phyloP scores from a whole-genome alignment of 30 jellyfish, hydroid and myxozoan species.

The Hydra vulgaris region DNA sequence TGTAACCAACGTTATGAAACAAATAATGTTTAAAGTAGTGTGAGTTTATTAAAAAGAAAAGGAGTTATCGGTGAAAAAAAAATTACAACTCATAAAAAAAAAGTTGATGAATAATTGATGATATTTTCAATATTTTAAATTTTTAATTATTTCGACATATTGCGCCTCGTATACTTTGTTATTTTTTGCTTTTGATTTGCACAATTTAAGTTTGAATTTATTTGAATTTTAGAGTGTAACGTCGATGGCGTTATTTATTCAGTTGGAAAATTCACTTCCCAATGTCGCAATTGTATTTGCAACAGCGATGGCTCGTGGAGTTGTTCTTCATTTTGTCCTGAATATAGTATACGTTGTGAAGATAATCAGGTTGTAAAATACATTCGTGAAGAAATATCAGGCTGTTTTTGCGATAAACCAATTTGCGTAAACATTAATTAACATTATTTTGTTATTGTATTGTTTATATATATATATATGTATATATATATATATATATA shows the following conservation, averaged over 20 bases:
- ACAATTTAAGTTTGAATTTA: no score
- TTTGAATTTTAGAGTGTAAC: neutral
- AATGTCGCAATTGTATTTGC: neutral
- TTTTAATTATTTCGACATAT: no score
- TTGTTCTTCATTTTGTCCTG: neutral
- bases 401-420: neutral
- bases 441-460: neutral
- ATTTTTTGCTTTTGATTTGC: neutral
- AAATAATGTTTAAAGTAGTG: no score
- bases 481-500: no score
- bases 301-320: neutral
- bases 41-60: no score
- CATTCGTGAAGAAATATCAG: neutral
- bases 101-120: no score
- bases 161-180: no score
- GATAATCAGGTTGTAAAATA: neutral
- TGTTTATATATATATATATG: no score
- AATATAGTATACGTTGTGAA: neutral
- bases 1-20: neutral
- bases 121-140: no score
- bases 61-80: no score
- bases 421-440: neutral
- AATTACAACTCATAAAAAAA: no score
- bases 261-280: neutral
- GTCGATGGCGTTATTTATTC: neutral